These are phyloP conservation scores for Acleris laterana DNA, from an alignment of 2,888 invertebrate species.

Conservation along the genomic window DNA sequence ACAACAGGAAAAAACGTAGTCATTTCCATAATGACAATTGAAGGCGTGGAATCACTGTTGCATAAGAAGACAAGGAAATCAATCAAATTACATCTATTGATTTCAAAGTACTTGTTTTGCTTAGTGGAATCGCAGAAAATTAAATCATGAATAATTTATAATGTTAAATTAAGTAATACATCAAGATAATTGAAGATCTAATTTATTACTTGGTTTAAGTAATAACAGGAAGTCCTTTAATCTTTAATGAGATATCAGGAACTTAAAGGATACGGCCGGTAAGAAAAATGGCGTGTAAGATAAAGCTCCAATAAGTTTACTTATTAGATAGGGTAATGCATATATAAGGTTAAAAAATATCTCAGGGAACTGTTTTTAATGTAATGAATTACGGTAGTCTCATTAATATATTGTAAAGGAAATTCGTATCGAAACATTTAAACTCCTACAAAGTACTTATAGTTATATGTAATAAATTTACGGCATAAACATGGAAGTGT, in stretches of 20 bases:
- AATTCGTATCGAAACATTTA: not conserved
- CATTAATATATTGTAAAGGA: no score
- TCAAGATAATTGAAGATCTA: conserved; percentile 10
- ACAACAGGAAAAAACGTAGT: conserved; percentile 26
- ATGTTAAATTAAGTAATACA: conserved; percentile 15
- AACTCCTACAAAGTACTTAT: not conserved
- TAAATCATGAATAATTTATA: conserved; percentile 22
- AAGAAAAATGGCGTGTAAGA: conserved; percentile 17
- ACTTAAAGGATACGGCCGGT: conserved; percentile 10
- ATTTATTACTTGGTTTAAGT: conserved; percentile 15
- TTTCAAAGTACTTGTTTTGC: not conserved
- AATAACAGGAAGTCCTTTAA: conserved; percentile 23
- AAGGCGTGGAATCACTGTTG: conserved; percentile 28
- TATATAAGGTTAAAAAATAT: not conserved
- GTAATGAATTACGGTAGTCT: no score
- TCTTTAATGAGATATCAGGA: conserved; percentile 16
- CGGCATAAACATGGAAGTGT: conserved; percentile 29
- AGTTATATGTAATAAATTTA: conserved; percentile 16
- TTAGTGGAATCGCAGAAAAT: conserved; percentile 2
- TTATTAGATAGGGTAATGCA: not conserved
- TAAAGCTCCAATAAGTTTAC: conserved; percentile 19
- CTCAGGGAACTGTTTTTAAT: not conserved
- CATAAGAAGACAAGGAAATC: conserved; percentile 33
- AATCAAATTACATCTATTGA: conserved; percentile 25
- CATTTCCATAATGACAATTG: conserved; percentile 33